phyloP scores from a whole-genome alignment of 2,797 vertebrate genomes.

The Echeneis naucrates region DNA sequence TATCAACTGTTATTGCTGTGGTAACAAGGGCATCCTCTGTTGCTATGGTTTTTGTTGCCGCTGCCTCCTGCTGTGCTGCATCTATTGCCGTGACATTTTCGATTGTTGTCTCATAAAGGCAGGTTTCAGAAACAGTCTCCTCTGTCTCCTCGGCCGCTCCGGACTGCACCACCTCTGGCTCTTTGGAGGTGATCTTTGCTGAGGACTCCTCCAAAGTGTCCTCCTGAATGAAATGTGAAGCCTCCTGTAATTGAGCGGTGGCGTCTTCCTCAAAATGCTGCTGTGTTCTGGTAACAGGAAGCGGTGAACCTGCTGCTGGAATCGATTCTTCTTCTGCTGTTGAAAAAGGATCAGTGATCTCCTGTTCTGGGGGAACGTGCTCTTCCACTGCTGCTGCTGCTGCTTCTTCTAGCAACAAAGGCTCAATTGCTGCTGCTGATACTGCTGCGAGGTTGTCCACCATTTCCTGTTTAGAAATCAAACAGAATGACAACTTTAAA shows the following conservation, averaged over 20 bases:
- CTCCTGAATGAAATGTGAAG: constrained; percentile 30
- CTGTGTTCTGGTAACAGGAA: constrained; percentile 11
- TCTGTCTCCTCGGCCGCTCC: constrained; percentile 17
- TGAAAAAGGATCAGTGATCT: constrained; percentile 3
- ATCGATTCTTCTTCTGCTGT: constrained; percentile 25
- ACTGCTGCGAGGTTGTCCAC: constrained; percentile 8
- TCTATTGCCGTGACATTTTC: constrained; percentile 18
- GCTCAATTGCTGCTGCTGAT: constrained; percentile 25
- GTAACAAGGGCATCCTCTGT: constrained; percentile 33
- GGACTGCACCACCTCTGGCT: constrained; percentile 40
- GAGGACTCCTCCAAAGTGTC: constrained; percentile 11
- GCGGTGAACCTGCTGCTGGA: not conserved
- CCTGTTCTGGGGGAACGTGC: constrained; percentile 5
- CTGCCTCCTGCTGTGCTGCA: constrained; percentile 9
- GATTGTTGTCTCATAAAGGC: constrained; percentile 2
- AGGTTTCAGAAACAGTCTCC: constrained; percentile 25
- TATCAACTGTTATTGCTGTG: not conserved
- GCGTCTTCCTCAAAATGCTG: constrained; percentile 27
- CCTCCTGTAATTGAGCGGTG: constrained; percentile 15
- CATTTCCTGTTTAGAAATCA: constrained; percentile 41
- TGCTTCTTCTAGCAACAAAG: not conserved
- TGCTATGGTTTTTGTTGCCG: constrained; percentile 1
- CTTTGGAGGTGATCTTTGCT: not conserved
- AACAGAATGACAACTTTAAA: not conserved
- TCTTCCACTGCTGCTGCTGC: constrained; percentile 18